A percentile compares a stretch with the other conserved stretches of the same genome.
Evolutionary conservation across 2,113 vertebrate genomes (phyloP).

Genomic region (Colossoma macropomum): DNA sequence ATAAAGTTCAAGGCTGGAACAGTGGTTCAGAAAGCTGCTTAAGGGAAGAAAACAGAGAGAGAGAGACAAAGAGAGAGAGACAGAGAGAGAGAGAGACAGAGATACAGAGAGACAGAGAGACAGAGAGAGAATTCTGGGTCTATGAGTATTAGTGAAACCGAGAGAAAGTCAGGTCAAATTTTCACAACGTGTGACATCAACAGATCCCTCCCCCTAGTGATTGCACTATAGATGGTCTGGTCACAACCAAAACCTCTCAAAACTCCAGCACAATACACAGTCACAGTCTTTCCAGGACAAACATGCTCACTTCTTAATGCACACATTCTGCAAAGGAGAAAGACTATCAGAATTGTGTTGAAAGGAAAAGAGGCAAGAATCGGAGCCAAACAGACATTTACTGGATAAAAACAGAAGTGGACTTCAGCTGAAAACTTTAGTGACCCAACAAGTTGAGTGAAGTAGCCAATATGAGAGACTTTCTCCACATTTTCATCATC

Average conservation of each 20-base stretch:
- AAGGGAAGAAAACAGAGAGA: not conserved
- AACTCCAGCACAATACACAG: conserved; percentile 7
- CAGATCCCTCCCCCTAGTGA: conserved; percentile 44
- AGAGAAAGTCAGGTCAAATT: conserved; percentile 27
- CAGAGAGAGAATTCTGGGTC: not conserved
- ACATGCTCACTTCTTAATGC: conserved; percentile 26
- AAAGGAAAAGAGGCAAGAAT: conserved; percentile 6
- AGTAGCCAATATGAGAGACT: conserved; percentile 42
- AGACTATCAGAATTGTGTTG: conserved; percentile 20
- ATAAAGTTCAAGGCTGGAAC: not conserved
- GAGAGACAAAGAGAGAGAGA: not conserved
- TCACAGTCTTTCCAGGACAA: conserved; percentile 10
- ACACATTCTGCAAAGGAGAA: not conserved
- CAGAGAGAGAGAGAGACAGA: no score
- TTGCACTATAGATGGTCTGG: conserved; percentile 39
- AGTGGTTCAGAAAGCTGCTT: no score
- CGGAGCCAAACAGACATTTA: conserved; percentile 4
- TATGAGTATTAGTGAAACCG: not conserved
- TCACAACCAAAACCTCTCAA: conserved; percentile 33
- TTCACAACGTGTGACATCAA: conserved; percentile 52
- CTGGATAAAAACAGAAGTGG: conserved; percentile 2
- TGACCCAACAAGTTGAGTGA: conserved; percentile 17
- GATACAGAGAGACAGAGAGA: no score
- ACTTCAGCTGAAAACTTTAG: not conserved
- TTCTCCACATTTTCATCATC: conserved; percentile 37